Conservation (phyloP, 1,140 invertebrate species). For the Drosophila teissieri region DNA sequence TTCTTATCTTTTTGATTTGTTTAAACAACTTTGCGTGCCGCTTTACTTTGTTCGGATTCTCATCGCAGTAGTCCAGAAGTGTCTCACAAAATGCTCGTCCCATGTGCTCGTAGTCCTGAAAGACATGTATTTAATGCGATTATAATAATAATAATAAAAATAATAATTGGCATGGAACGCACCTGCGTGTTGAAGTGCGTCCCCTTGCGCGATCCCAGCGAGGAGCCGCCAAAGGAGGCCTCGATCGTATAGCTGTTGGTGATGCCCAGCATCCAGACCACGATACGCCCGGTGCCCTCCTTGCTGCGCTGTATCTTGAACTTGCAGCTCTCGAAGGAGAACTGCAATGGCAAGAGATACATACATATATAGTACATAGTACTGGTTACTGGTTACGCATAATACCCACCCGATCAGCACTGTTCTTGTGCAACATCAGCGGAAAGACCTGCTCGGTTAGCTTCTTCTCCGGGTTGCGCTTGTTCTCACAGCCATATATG, state of each 20-base stretch:
- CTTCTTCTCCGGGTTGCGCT: slow-evolving; percentile 90
- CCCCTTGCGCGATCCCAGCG: slow-evolving; percentile 90
- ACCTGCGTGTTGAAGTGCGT: slow-evolving; percentile 92
- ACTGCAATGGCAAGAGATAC: slow-evolving; percentile 86
- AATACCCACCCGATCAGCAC: slow-evolving; percentile 92
- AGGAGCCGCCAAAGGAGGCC: slow-evolving; percentile 95
- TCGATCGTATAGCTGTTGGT: slow-evolving; percentile 97
- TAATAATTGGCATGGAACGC: too few relatives aligned
- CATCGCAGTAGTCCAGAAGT: slow-evolving; percentile 94
- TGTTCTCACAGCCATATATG: slow-evolving; percentile 97
- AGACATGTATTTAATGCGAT: neutral
- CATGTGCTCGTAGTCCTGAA: slow-evolving; percentile 89
- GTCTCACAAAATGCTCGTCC: slow-evolving; percentile 96
- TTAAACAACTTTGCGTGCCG: slow-evolving; percentile 91
- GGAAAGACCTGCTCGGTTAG: slow-evolving; percentile 96
- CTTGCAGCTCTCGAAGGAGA: slow-evolving; percentile 96
- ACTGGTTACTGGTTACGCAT: neutral
- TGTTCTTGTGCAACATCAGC: slow-evolving; percentile 96
- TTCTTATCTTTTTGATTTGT: slow-evolving; percentile 91
- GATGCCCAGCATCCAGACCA: slow-evolving; percentile 97
- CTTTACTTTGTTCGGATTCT: slow-evolving; percentile 93
- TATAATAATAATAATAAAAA: too few relatives aligned
- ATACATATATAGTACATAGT: neutral
- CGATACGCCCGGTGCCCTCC: slow-evolving; percentile 96
- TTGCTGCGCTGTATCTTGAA: slow-evolving; percentile 96